Evolutionary conservation across 2,888 invertebrate genomes (phyloP).

Genomic region (Eurois occulta): DNA sequence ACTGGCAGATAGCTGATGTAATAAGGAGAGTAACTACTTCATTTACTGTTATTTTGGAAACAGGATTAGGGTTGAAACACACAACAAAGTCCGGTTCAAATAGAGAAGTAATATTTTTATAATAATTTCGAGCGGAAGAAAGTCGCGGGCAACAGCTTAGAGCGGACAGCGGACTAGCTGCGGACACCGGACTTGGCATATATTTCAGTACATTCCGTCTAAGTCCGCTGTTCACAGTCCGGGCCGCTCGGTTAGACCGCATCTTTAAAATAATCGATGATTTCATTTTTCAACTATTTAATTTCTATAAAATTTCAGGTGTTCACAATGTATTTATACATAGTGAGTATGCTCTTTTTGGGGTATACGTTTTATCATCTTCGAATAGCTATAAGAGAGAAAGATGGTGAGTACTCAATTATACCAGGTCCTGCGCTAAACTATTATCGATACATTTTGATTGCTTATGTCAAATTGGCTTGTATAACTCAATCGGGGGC

Average conservation of each 20-base stretch:
- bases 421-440: neutral
- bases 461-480: neutral
- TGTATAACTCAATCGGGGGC: neutral
- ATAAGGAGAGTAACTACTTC: too few relatives aligned
- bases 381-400: slow-evolving; percentile 81
- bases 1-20: too few relatives aligned
- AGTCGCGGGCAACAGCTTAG: too few relatives aligned
- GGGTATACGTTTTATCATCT: slow-evolving; percentile 92
- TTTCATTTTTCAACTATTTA: neutral
- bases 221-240: neutral
- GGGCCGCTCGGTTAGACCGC: neutral
- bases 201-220: neutral
- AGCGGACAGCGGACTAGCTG: neutral
- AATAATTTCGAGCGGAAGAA: too few relatives aligned
- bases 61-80: too few relatives aligned
- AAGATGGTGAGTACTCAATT: slow-evolving; percentile 76
- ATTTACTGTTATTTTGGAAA: too few relatives aligned
- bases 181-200: neutral
- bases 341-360: slow-evolving; percentile 93
- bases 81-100: too few relatives aligned
- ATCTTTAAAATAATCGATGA: neutral
- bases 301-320: slow-evolving; percentile 83
- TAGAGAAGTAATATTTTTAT: too few relatives aligned
- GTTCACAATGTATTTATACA: slow-evolving; percentile 94
- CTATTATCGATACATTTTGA: neutral